Percentiles rank a stretch among this genome's conserved stretches.
These are phyloP conservation scores for Lipophrys pholis DNA, from an alignment of 2,113 vertebrate genomes.

Conservation along the genomic window DNA sequence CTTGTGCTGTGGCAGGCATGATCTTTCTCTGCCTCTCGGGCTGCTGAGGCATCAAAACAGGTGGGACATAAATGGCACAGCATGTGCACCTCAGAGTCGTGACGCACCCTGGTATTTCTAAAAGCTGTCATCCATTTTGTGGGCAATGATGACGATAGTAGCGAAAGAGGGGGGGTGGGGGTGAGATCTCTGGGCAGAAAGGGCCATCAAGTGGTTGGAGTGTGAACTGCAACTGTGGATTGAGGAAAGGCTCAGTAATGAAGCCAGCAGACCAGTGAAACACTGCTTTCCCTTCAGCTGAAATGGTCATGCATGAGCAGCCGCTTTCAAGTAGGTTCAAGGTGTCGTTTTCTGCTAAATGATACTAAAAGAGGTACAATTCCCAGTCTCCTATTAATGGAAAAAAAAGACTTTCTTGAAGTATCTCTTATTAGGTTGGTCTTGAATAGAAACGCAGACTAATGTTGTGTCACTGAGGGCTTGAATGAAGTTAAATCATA, in stretches of 20 bases:
- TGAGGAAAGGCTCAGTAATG: conserved; percentile 32
- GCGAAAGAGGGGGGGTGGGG: conserved; percentile 41
- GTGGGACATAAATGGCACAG: conserved; percentile 83
- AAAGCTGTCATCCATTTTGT: conserved; percentile 87
- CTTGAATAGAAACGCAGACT: conserved; percentile 25
- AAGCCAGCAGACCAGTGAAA: conserved; percentile 31
- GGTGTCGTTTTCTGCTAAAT: conserved; percentile 44
- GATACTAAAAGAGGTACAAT: conserved; percentile 3
- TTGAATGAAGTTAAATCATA: conserved; percentile 58
- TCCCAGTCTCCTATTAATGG: not conserved
- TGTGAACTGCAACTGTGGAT: conserved; percentile 57
- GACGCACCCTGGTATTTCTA: conserved; percentile 84
- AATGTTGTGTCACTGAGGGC: conserved; percentile 32
- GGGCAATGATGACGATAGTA: conserved; percentile 77
- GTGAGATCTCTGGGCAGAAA: conserved; percentile 71
- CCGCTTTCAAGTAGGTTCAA: conserved; percentile 43
- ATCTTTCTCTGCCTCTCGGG: conserved; percentile 54
- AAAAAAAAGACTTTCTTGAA: not conserved
- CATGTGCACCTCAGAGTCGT: conserved; percentile 78
- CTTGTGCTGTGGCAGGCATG: conserved; percentile 46
- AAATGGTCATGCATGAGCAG: conserved; percentile 53
- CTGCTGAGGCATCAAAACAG: conserved; percentile 83
- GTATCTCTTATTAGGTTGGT: conserved; percentile 17
- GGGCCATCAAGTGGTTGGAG: conserved; percentile 78
- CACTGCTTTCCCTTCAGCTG: conserved; percentile 52